Base-by-base conservation (phyloP, 2,113 vertebrate genomes). In the Trochalopteron elliotii region DNA sequence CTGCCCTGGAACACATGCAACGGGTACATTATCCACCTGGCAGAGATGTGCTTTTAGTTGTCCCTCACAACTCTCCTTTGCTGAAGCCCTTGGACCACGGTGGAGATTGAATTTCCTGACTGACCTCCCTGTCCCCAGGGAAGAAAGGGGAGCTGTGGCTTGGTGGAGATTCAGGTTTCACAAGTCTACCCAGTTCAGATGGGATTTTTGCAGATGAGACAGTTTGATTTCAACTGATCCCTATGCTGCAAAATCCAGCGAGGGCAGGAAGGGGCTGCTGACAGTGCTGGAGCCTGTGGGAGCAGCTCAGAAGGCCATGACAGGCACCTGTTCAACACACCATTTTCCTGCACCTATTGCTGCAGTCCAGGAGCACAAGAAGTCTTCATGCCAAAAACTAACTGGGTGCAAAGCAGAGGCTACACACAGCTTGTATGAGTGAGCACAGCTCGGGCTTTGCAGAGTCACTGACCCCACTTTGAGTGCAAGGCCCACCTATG, bases 91-190 rank as follows among this genome's bases (percentile, higher is more conserved):
- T 7, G 52, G 53, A 57, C 30, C 1, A 2, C 1, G 68, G 24
- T 15, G 45, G 47, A 33, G 76, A 92, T 60, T 42, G 72, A 79
- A 92, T 96, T 94, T 95, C 91, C 69, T 20, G 15, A 87, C 72
- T 75, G 87, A 92, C 65, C 69, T 91, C 69, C 33, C 33, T 1
- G 2, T 19, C 2, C 4, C 82, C 1, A 1, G 14, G 70, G 47
- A 55, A 72, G 90, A 85, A 94, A 82, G 27, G 20, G n/a, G 78
- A 93, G 88, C 88, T 59, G 87, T 3, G 6, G n/a, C 82, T 69
- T 3, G 0, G 57, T 2, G 3, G 20, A 52, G 79, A 74, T 39
- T 97, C 61, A 85, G 55, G 67, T 97, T 92, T 93, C 95, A 90
- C 40, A 61, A 60, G 33, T 24, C 45, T 72, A 64, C 63, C 63